Conservation (phyloP, 2,113 vertebrate genomes). For the Hyla sarda region DNA sequence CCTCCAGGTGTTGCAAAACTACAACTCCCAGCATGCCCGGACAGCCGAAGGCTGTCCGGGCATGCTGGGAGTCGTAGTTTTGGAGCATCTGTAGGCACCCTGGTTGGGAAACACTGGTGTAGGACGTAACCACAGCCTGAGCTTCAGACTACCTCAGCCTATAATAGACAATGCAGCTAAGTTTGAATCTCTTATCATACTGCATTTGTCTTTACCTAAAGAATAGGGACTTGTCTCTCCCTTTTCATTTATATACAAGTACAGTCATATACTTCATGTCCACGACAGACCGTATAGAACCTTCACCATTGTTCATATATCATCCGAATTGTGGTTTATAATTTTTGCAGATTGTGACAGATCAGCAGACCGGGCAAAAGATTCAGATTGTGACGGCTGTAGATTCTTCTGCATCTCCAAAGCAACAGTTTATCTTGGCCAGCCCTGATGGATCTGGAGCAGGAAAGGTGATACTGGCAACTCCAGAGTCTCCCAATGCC, state of each 20-base stretch:
- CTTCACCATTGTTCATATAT: not conserved
- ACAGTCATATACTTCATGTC: too few relatives aligned
- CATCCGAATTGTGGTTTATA: not conserved
- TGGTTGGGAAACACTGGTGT: too few relatives aligned
- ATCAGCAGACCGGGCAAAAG: slow-evolving; percentile 96
- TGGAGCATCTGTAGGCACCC: too few relatives aligned
- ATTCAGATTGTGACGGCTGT: slow-evolving; percentile 96
- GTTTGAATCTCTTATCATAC: not conserved
- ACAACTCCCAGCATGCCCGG: too few relatives aligned
- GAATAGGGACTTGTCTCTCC: not conserved
- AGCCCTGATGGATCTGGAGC: slow-evolving; percentile 89
- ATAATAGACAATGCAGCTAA: not conserved
- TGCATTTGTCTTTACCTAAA: not conserved
- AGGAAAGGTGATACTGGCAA: slow-evolving; percentile 92
- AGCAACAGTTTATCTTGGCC: slow-evolving; percentile 95
- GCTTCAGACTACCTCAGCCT: not conserved
- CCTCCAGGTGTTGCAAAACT: too few relatives aligned
- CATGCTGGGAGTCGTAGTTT: too few relatives aligned
- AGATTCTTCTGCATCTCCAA: slow-evolving; percentile 86
- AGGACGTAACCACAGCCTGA: too few relatives aligned
- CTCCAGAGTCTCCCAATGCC: slow-evolving; percentile 85
- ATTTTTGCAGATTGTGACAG: slow-evolving; percentile 90
- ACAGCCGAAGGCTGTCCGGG: too few relatives aligned
- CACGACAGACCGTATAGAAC: not conserved
- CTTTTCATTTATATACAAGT: too few relatives aligned